phyloP scores from a whole-genome alignment of 1,140 invertebrate species.

The Microplitis mediator region DNA sequence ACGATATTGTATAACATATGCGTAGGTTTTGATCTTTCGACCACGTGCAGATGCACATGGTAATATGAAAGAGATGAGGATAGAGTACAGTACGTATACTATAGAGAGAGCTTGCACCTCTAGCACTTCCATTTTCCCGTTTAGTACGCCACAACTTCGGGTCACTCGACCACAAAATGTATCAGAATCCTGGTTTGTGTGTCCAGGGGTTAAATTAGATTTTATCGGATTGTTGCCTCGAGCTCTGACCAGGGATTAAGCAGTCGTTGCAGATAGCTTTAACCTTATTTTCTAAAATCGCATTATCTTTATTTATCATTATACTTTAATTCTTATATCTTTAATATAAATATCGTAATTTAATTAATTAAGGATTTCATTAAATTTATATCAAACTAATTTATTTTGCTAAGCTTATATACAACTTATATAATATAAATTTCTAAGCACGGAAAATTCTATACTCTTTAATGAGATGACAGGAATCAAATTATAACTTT shows the following conservation, averaged over 20 bases:
- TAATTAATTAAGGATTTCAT: too few species aligned
- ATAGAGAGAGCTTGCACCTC: slow-evolving; percentile 14
- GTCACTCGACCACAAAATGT: slow-evolving; percentile 49
- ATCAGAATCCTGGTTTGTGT: slow-evolving; percentile 43
- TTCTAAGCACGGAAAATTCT: too few species aligned
- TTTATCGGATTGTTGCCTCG: slow-evolving; percentile 47
- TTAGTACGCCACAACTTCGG: slow-evolving; percentile 43
- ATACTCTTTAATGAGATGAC: too few species aligned
- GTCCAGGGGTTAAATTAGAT: slow-evolving; percentile 49
- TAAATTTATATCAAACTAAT: too few species aligned
- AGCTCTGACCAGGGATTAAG: slow-evolving; percentile 15
- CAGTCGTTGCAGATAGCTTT: slow-evolving; percentile 2
- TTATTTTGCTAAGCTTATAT: too few species aligned
- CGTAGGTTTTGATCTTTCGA: too few species aligned
- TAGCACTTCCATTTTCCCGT: slow-evolving; percentile 44
- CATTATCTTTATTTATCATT: too few species aligned
- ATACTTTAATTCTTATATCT: too few species aligned
- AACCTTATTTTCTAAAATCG: neutral
- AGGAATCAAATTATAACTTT: too few species aligned
- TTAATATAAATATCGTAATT: too few species aligned
- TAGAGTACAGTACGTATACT: neutral
- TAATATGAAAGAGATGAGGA: neutral
- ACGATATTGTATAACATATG: too few species aligned
- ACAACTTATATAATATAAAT: too few species aligned
- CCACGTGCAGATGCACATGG: neutral